Base-by-base conservation (phyloP, 1,140 invertebrate species). In the Aphelinus atriplicis region DNA sequence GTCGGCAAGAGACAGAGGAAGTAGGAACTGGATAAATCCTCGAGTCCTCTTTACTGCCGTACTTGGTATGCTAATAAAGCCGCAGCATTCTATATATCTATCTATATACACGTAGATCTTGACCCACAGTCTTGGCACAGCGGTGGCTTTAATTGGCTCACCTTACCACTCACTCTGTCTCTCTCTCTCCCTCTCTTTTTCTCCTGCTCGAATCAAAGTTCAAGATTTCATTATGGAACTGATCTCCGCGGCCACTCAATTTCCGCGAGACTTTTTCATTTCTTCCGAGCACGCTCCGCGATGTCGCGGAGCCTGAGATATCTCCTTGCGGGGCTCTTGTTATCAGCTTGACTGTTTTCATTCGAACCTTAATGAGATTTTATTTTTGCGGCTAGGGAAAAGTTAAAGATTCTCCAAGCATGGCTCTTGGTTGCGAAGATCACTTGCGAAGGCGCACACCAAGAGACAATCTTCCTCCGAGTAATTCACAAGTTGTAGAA, bases 1-100 rank as follows among this genome's bases (percentile, higher is more conserved):
- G 9, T 9, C 10, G 51, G 46, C 2, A 10, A 48, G 61, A 63
- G 7, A 63, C 3, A 63, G 10, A 62, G 3, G 77, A 75, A 76
- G 77, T 78, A 79, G 79, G 79, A 80, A 81, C 77, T 80, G 79
- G 79, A 80, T 80, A 80, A 78, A 81, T 70, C 57, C 79, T 80
- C 73, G 69, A 79, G 79, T 77, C 79, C 77, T 56, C 45, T 61
- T 45, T 61, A 45, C 9, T 61, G 50, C 57, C 57, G 3, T 42
- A 77, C 78, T 79, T 71, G 77, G 78, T 76, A 81, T 79, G 79
- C 80, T 80, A 80, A 81, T 81, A 80, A 80, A 80, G 77, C 26
- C 26, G 77, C 76, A 71, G 73, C 76, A 77, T 75, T 78, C 79
- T 80, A 80, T 78, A 79, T 79, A 78, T 70, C 26, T 26, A 26